These are phyloP conservation scores for Hedya salicella DNA, from an alignment of 2,888 invertebrate genomes.

Conservation along the genomic window DNA sequence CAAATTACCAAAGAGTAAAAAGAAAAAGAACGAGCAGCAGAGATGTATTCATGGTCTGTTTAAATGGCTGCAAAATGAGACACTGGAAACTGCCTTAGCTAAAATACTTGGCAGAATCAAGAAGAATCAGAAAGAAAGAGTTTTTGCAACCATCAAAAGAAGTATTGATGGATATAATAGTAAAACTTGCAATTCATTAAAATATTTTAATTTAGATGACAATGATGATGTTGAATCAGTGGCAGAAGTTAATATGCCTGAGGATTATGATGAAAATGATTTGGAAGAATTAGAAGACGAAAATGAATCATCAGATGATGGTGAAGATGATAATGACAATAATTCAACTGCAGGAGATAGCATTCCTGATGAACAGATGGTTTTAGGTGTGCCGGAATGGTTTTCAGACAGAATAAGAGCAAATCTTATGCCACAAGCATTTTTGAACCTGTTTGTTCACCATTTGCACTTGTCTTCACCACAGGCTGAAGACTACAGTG, in stretches of 20 bases:
- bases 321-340: conserved; percentile 48
- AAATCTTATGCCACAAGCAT: conserved; percentile 86
- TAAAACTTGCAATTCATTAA: conserved; percentile 84
- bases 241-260: conserved; percentile 46
- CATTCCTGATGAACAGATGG: conserved; percentile 52
- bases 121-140: conserved; percentile 78
- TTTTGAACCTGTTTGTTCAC: conserved; percentile 88
- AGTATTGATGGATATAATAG: conserved; percentile 88
- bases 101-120: conserved; percentile 87
- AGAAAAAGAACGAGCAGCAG: conserved; percentile 86
- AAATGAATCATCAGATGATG: conserved; percentile 43
- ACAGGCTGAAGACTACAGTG: conserved; percentile 89
- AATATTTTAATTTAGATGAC: conserved; percentile 79
- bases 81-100: conserved; percentile 87
- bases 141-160: conserved; percentile 85
- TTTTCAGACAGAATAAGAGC: conserved; percentile 86
- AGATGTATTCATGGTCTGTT: conserved; percentile 89
- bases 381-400: conserved; percentile 84
- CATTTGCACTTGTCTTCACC: conserved; percentile 87
- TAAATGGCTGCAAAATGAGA: conserved; percentile 90
- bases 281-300: conserved; percentile 51
- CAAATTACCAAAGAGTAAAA: conserved; percentile 83
- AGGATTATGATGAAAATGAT: conserved; percentile 51
- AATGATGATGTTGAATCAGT: conserved; percentile 45
- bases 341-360: conserved; percentile 47